These are phyloP conservation scores for Hirtodrosophila cameraria DNA, from an alignment of 2,888 invertebrate species.

Conservation along the genomic window DNA sequence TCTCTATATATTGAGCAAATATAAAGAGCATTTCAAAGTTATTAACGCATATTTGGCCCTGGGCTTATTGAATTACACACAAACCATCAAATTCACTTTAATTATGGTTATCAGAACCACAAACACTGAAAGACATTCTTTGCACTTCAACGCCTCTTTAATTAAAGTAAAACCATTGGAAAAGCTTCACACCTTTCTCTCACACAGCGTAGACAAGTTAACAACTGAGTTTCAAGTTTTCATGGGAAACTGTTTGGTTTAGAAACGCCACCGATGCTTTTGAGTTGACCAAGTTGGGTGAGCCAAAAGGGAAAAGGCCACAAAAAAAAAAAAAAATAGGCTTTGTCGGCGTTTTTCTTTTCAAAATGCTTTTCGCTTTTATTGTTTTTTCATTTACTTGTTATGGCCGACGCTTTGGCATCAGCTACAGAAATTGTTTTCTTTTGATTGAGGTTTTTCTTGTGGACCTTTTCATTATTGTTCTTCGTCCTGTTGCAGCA, in stretches of 20 bases:
- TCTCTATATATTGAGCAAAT: slow-evolving; percentile 7
- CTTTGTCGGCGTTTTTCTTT: slow-evolving; percentile 30
- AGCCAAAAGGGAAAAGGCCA: background rate
- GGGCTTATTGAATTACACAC: background rate
- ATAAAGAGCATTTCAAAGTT: slow-evolving; percentile 42
- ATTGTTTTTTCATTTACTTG: slow-evolving; percentile 43
- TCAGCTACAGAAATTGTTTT: slow-evolving; percentile 62
- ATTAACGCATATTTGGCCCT: slow-evolving; percentile 20
- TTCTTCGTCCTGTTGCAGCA: no score
- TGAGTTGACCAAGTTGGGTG: background rate
- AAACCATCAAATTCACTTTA: background rate
- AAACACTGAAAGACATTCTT: background rate
- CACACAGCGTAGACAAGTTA: slow-evolving; percentile 4
- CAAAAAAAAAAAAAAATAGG: background rate
- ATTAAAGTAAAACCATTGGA: slow-evolving; percentile 19
- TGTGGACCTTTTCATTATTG: slow-evolving; percentile 19
- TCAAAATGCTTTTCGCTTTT: slow-evolving; percentile 37
- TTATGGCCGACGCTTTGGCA: slow-evolving; percentile 22
- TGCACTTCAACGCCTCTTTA: slow-evolving; percentile 24
- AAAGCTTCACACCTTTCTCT: slow-evolving; percentile 49
- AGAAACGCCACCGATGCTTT: background rate
- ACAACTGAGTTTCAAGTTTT: background rate
- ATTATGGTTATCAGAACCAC: background rate
- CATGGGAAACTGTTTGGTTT: background rate
- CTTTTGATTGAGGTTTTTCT: slow-evolving; percentile 75